Percentiles rank a stretch among this genome's conserved stretches.
phyloP scores from a whole-genome alignment of 2,113 vertebrate genomes.

The Psephotus haematonotus region DNA sequence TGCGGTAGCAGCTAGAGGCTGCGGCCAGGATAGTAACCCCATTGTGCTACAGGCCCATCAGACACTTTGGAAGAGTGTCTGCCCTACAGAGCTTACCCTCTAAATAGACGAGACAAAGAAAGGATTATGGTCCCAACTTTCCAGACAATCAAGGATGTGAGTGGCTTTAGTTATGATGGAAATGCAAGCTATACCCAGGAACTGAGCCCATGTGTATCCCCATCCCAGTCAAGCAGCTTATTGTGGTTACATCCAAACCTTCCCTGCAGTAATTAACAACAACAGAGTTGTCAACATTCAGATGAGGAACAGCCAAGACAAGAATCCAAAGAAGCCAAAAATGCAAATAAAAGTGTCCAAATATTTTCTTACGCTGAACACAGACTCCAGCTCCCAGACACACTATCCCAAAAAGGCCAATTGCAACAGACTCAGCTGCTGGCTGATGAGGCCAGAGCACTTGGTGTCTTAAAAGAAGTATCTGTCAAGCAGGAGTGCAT shows the following conservation, averaged over 20 bases:
- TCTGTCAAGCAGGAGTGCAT: neutral
- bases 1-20: neutral
- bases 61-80: neutral
- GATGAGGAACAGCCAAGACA: neutral
- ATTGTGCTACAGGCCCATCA: neutral
- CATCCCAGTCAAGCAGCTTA: neutral
- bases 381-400: neutral
- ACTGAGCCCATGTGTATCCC: neutral
- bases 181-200: neutral
- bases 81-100: neutral
- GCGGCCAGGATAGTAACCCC: neutral
- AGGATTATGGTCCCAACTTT: neutral
- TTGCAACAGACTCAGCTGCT: neutral
- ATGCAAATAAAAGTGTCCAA: neutral
- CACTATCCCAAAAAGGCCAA: neutral
- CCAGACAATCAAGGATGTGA: neutral
- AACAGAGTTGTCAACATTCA: neutral
- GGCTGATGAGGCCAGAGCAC: neutral
- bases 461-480: neutral
- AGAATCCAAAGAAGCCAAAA: slow-evolving; percentile 24
- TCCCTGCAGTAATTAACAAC: neutral
- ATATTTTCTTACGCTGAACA: neutral
- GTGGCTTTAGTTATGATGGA: neutral
- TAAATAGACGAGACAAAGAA: neutral
- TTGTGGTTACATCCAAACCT: neutral